Evolutionary conservation across 2,888 invertebrate genomes (phyloP).

Genomic region (Candidula unifasciata): DNA sequence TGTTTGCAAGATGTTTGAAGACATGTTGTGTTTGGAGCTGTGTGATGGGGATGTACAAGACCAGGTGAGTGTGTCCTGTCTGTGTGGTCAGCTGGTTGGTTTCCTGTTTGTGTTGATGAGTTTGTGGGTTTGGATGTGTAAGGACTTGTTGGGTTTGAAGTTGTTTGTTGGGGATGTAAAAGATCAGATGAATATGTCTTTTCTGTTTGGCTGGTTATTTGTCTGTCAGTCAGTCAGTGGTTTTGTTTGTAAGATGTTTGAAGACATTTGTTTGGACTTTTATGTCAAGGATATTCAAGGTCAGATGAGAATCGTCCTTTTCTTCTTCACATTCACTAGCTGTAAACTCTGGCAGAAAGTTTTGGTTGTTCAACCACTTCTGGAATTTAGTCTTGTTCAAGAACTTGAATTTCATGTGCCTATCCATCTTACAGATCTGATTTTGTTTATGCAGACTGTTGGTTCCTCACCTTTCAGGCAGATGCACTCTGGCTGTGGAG

Average conservation of each 20-base stretch:
- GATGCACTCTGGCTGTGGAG: no score
- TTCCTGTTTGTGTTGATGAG: slow-evolving; percentile 93
- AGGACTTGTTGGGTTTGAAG: slow-evolving; percentile 95
- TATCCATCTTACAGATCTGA: no score
- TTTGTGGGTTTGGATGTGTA: slow-evolving; percentile 95
- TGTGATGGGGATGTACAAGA: slow-evolving; percentile 95
- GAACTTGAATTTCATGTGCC: no score
- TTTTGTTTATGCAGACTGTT: no score
- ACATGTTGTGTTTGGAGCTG: slow-evolving; percentile 92
- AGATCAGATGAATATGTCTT: slow-evolving; percentile 81
- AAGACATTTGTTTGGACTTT: slow-evolving; percentile 94
- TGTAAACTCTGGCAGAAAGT: no score
- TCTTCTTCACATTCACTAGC: no score
- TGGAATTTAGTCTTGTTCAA: no score
- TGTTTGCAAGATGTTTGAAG: slow-evolving; percentile 95
- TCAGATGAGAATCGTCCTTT: no score
- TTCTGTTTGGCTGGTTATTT: slow-evolving; percentile 79
- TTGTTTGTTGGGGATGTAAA: slow-evolving; percentile 95
- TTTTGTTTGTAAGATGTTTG: slow-evolving; percentile 92
- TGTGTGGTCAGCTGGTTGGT: slow-evolving; percentile 86
- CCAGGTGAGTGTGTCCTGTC: slow-evolving; percentile 79
- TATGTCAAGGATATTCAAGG: slow-evolving; percentile 95
- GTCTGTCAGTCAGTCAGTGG: slow-evolving; percentile 79
- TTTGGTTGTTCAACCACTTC: no score
- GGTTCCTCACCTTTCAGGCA: no score